Conservation (phyloP, 2,888 invertebrate genomes). For the Chrysolina oricalcia region DNA sequence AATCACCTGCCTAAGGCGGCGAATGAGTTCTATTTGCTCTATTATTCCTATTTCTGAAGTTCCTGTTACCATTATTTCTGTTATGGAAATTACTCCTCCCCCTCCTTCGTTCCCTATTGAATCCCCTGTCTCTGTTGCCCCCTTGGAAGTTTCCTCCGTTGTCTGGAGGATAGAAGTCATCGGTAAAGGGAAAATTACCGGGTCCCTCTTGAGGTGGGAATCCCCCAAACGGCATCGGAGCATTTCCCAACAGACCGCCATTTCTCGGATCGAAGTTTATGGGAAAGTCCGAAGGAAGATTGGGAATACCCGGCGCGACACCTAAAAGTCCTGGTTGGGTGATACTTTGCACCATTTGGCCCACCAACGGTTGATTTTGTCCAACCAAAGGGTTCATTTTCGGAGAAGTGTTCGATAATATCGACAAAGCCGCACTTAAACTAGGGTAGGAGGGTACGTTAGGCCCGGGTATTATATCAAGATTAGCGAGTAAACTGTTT, state of each 20-base stretch:
- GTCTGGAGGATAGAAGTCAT: constrained; percentile 70
- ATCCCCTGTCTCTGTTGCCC: constrained; percentile 62
- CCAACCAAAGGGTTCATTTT: constrained; percentile 73
- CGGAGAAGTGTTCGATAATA: constrained; percentile 68
- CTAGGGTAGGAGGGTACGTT: constrained; percentile 67
- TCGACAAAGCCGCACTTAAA: constrained; percentile 70
- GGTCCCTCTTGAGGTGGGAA: constrained; percentile 67
- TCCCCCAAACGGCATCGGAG: constrained; percentile 55
- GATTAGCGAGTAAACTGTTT: constrained; percentile 78
- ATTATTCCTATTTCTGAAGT: constrained; percentile 63
- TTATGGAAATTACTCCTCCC: constrained; percentile 58
- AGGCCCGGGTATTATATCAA: constrained; percentile 71
- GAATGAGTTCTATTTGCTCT: constrained; percentile 65
- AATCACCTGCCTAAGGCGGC: constrained; percentile 60
- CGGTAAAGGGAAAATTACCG: constrained; percentile 71
- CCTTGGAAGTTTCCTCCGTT: constrained; percentile 63
- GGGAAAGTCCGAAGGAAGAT: constrained; percentile 66
- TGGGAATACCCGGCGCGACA: constrained; percentile 72
- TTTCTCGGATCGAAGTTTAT: constrained; percentile 70
- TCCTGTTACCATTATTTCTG: constrained; percentile 57
- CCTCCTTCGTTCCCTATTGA: constrained; percentile 61
- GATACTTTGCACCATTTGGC: constrained; percentile 69
- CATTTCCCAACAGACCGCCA: constrained; percentile 64
- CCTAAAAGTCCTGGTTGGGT: constrained; percentile 74
- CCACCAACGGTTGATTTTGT: constrained; percentile 65